Evolutionary conservation across 2,113 vertebrate genomes (phyloP).

Genomic region (Tor tambroides): DNA sequence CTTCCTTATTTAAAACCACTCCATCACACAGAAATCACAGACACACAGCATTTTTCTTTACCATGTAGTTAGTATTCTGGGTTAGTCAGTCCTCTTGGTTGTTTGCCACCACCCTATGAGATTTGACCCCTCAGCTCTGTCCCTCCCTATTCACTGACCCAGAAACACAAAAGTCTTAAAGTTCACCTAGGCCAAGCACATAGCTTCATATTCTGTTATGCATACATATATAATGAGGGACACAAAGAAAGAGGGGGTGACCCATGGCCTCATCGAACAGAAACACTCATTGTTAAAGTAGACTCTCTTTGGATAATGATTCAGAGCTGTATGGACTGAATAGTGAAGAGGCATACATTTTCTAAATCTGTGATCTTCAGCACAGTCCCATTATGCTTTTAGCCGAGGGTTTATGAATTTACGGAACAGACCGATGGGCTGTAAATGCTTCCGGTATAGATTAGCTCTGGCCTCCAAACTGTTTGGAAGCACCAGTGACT

Average conservation of each 20-base stretch:
- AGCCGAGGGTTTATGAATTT: background rate
- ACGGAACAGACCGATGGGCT: background rate
- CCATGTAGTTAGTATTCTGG: conserved; percentile 12
- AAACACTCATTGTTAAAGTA: conserved; percentile 19
- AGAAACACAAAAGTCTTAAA: conserved; percentile 8
- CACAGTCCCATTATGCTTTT: background rate
- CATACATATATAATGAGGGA: background rate
- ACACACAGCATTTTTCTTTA: background rate
- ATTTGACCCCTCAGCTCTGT: background rate
- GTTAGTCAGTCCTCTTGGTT: background rate
- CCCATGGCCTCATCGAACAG: background rate
- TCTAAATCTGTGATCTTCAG: background rate
- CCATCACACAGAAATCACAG: background rate
- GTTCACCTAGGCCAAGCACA: conserved; percentile 4
- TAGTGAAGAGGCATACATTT: conserved; percentile 7
- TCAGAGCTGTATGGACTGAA: background rate
- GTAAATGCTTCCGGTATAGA: conserved; percentile 27
- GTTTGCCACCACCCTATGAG: background rate
- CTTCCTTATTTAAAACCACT: background rate
- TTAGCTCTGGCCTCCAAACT: conserved; percentile 8
- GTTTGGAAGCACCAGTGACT: background rate
- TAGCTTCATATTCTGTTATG: background rate
- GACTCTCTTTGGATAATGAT: background rate
- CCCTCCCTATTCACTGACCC: background rate
- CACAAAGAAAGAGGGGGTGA: background rate